These are phyloP conservation scores for Papilio machaon DNA, from an alignment of 1,140 invertebrate genomes.

Conservation along the genomic window DNA sequence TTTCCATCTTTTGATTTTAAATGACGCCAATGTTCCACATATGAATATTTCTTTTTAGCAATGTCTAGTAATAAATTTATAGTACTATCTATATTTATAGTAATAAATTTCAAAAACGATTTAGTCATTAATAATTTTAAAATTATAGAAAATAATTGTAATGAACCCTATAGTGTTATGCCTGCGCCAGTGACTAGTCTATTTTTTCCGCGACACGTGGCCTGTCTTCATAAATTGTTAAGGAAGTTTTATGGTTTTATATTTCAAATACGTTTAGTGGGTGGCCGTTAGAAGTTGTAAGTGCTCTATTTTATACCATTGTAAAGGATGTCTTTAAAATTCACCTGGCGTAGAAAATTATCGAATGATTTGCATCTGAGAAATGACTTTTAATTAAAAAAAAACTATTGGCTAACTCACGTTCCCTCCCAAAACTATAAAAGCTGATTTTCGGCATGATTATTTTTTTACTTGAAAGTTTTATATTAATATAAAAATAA, in stretches of 20 bases:
- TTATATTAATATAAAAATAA: no score
- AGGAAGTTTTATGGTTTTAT: slow-evolving; percentile 31
- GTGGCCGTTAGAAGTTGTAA: slow-evolving; percentile 12
- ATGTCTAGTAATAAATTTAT: no score
- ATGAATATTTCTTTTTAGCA: no score
- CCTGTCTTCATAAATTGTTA: slow-evolving; percentile 27
- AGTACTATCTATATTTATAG: no score
- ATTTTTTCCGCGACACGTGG: slow-evolving; percentile 33
- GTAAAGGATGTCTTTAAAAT: slow-evolving; percentile 15
- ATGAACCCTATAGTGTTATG: background rate
- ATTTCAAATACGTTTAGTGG: slow-evolving; percentile 22
- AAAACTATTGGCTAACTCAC: background rate
- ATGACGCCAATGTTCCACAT: no score
- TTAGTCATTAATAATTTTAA: background rate
- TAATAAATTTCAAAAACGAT: no score
- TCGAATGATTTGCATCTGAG: background rate
- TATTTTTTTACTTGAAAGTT: no score
- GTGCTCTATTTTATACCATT: slow-evolving; percentile 25
- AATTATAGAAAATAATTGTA: background rate
- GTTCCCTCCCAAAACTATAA: background rate
- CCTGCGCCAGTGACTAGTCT: background rate
- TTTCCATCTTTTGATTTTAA: no score
- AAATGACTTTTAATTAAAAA: background rate
- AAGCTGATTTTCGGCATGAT: background rate
- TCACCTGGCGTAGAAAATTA: slow-evolving; percentile 27